phyloP scores from a whole-genome alignment of 2,888 invertebrate species.

The Scotopteryx bipunctaria region DNA sequence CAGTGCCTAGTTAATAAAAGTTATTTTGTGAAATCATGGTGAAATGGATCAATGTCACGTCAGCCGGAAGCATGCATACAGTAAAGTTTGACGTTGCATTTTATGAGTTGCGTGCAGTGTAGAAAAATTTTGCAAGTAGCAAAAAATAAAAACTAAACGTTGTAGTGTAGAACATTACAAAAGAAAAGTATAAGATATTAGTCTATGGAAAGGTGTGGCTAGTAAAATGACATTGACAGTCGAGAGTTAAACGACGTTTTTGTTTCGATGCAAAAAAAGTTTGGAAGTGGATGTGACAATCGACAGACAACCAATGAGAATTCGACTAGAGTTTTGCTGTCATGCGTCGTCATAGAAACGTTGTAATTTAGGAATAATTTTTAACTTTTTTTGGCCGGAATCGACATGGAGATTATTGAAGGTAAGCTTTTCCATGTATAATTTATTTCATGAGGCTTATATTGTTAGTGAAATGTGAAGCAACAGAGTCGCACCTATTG shows the following conservation, averaged over 20 bases:
- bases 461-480: background rate
- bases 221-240: constrained; percentile 20
- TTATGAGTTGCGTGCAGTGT: too few species aligned
- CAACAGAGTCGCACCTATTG: background rate
- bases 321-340: constrained; percentile 68
- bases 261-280: background rate
- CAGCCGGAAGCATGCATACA: too few species aligned
- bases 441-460: constrained; percentile 26
- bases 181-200: background rate
- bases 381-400: constrained; percentile 72
- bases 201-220: constrained; percentile 16
- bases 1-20: too few species aligned
- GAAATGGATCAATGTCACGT: too few species aligned
- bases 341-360: constrained; percentile 84
- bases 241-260: constrained; percentile 6
- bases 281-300: too few species aligned
- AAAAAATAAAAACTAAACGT: background rate
- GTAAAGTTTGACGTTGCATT: too few species aligned
- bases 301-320: constrained; percentile 54
- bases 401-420: constrained; percentile 77
- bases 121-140: too few species aligned
- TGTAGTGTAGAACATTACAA: constrained; percentile 3
- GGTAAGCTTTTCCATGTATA: constrained; percentile 59
- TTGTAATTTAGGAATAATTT: constrained; percentile 63
- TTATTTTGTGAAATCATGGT: too few species aligned